Evolutionary conservation across 2,888 invertebrate species (phyloP), one percentile per base, ranked within the genome.

Genomic region (Graphium colonna): DNA sequence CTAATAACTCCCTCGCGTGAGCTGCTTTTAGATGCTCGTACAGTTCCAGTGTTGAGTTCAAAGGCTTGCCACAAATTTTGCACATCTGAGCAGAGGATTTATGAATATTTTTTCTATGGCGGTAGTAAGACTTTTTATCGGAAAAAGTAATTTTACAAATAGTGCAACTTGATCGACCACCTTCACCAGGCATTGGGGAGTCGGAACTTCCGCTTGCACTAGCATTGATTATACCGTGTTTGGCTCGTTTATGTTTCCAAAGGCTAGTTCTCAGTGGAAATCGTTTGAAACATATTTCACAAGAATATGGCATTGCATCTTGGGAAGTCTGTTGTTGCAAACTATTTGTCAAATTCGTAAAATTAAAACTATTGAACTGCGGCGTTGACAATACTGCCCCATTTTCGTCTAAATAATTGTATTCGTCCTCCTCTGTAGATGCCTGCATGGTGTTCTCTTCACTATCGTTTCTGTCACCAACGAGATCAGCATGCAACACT

Each of bases 11-110:
- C 68, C 91, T 68, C 70, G 91, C 75, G 78, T 92, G 83, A 78
- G 93, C 84, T 70, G 92, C 72, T 88, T 92, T 76, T 77, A 89
- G 76, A 91, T 94, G 78, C 81, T 93, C 90, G 47, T 92, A 92
- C 21, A 94, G 71, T 9, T 94, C 93, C 13, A 90, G 79, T 16
- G 92, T 92, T 10, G 93, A 93, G 56, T 88, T 91, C 46, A 94
- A 91, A 0, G 90, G 84, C 58, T 93, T 92, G 1, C 92, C 92
- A 61, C 94, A 94, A 48, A 93, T 89, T 60, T 91, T 91, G 63
- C 94, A 94, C 71, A 91, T 90, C 63, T 91, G 91, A 56, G 87
- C 73, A 31, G 85, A 72, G 4, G 86, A 82, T 64, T 86, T 90
- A 67, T 91, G 92, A 21, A 91, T 89, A 53, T 84, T 87, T 67